Conservation (phyloP, 2,797 vertebrate species). For the Fistularia tabacaria region DNA sequence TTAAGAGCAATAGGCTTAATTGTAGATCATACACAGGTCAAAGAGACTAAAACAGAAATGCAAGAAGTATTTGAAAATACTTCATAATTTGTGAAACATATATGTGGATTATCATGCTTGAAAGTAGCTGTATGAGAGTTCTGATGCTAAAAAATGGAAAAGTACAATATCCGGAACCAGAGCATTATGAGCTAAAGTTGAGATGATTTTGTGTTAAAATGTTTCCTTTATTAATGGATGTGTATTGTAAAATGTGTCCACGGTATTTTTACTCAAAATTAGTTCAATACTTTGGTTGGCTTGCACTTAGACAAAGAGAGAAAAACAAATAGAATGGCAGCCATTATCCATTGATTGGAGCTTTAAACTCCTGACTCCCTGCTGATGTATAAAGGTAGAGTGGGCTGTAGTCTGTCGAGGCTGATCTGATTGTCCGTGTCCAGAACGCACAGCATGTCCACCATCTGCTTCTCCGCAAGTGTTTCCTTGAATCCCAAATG, state of each 20-base stretch:
- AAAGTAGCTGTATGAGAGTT: conserved; percentile 20
- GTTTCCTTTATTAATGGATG: conserved; percentile 4
- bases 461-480: conserved; percentile 65
- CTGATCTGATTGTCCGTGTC: conserved; percentile 81
- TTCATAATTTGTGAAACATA: conserved; percentile 36
- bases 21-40: conserved; percentile 32
- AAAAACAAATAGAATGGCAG: conserved; percentile 33
- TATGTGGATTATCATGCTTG: conserved; percentile 11
- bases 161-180: conserved; percentile 36
- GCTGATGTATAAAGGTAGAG: conserved; percentile 82
- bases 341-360: conserved; percentile 35
- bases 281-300: conserved; percentile 53
- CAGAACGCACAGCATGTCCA: conserved; percentile 80
- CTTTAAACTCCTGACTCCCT: conserved; percentile 82
- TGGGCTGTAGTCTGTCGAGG: conserved; percentile 82
- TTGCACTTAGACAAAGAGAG: conserved; percentile 36
- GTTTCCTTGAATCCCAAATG: conserved; percentile 67
- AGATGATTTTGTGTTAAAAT: conserved; percentile 17
- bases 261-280: conserved; percentile 25
- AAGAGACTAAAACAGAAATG: conserved; percentile 38
- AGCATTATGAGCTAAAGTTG: conserved; percentile 26
- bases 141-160: conserved; percentile 33
- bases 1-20: conserved; percentile 34
- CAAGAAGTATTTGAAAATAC: conserved; percentile 26
- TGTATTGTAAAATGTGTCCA: conserved; percentile 21